A percentile compares a stretch with the other conserved stretches of the same genome.
Evolutionary conservation across 2,113 vertebrate genomes (phyloP).

Genomic region (Vidua chalybeata): DNA sequence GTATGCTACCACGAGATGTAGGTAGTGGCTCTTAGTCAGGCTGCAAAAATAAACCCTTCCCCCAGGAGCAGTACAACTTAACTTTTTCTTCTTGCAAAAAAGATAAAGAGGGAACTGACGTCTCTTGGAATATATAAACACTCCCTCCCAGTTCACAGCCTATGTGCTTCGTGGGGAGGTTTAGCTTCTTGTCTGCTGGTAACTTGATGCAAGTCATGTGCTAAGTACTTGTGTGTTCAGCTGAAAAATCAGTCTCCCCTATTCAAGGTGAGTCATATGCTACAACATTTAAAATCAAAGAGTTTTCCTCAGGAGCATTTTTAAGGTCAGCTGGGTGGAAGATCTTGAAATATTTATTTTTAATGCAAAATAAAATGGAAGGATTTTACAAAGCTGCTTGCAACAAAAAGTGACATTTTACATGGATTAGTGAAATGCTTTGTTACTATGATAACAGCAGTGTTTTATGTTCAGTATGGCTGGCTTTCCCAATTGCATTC

Average conservation of each 20-base stretch:
- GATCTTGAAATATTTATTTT: neutral
- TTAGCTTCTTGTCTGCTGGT: constrained; percentile 27
- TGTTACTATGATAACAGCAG: neutral
- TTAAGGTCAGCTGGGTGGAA: neutral
- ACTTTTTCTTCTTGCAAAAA: constrained; percentile 38
- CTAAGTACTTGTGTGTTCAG: constrained; percentile 21
- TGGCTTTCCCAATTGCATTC: neutral
- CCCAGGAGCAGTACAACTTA: neutral
- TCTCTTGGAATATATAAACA: constrained; percentile 68
- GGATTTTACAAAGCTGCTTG: neutral
- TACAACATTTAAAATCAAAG: neutral
- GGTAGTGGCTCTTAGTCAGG: constrained; percentile 61
- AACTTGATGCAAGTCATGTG: constrained; percentile 39
- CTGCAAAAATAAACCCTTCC: constrained; percentile 61
- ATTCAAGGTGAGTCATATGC: constrained; percentile 68
- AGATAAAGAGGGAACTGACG: constrained; percentile 59
- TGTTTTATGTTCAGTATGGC: neutral
- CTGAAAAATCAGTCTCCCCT: constrained; percentile 22
- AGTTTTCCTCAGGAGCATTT: neutral
- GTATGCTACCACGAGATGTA: constrained; percentile 54
- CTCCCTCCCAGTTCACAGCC: constrained; percentile 3
- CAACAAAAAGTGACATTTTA: neutral
- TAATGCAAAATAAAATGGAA: neutral
- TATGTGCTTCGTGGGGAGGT: constrained; percentile 29
- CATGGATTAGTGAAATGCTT: neutral